These are phyloP conservation scores for Hedychridium roseum DNA, from an alignment of 2,888 invertebrate species.

Conservation along the genomic window DNA sequence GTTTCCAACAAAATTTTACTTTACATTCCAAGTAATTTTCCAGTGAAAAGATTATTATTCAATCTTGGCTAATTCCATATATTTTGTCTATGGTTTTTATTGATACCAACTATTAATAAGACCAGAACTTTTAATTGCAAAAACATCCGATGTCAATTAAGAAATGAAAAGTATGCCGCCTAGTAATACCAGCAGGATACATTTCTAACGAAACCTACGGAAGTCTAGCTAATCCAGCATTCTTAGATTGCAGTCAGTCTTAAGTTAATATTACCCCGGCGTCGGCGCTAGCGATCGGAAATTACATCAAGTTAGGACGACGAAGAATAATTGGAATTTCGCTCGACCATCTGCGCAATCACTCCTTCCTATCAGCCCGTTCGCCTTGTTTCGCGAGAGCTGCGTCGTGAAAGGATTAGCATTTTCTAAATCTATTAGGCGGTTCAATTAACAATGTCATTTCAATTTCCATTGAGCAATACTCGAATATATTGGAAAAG, in stretches of 20 bases:
- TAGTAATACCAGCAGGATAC: no score
- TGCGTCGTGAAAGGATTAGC: slow-evolving; percentile 43
- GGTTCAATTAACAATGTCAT: slow-evolving; percentile 53
- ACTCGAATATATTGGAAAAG: neutral
- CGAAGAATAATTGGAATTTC: slow-evolving; percentile 26
- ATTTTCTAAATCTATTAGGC: slow-evolving; percentile 54
- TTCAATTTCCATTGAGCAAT: slow-evolving; percentile 20
- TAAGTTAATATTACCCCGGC: slow-evolving; percentile 42
- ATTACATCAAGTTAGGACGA: slow-evolving; percentile 14
- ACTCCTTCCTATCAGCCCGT: slow-evolving; percentile 4
- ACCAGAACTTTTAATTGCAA: no score
- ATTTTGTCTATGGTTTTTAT: no score
- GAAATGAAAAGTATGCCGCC: no score
- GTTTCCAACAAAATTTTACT: no score
- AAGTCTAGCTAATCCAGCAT: slow-evolving; percentile 9
- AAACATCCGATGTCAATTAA: no score
- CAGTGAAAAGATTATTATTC: no score
- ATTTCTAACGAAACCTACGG: no score
- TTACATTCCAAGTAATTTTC: no score
- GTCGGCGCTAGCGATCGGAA: slow-evolving; percentile 10
- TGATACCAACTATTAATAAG: no score
- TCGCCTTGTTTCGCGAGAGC: slow-evolving; percentile 3
- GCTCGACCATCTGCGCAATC: neutral
- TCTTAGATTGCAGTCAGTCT: slow-evolving; percentile 35
- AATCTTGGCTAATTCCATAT: no score